Evolutionary conservation across 2,797 vertebrate genomes (phyloP).

Genomic region (Enteromius argenteus): DNA sequence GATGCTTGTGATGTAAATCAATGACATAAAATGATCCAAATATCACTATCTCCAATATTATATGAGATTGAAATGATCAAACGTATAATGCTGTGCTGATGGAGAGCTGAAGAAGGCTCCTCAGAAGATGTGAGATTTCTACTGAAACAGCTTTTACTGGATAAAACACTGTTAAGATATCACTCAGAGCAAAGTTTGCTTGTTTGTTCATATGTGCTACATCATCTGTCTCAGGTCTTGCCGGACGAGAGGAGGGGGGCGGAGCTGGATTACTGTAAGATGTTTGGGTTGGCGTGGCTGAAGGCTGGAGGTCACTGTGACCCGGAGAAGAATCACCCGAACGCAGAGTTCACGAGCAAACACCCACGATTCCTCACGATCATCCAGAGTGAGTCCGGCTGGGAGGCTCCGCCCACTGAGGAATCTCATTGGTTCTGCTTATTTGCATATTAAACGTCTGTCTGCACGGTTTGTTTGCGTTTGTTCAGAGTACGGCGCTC

Average conservation of each 20-base stretch:
- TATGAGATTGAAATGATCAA: no score
- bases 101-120: no score
- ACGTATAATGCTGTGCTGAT: no score
- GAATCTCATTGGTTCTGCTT: neutral
- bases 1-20: no score
- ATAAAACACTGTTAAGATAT: no score
- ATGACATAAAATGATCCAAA: no score
- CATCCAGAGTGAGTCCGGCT: conserved; percentile 83
- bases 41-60: no score
- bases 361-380: conserved; percentile 87
- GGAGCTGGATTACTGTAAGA: conserved; percentile 93
- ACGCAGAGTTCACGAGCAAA: conserved; percentile 78
- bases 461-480: neutral
- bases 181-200: no score
- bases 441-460: neutral
- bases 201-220: neutral
- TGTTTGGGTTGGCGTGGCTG: conserved; percentile 89
- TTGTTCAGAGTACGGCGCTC: conserved; percentile 85
- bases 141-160: no score
- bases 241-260: conserved; percentile 86
- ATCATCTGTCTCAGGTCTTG: conserved; percentile 73
- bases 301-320: conserved; percentile 82
- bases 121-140: no score
- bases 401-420: neutral
- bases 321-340: conserved; percentile 74